Evolutionary conservation across 2,797 vertebrate species (phyloP).

Genomic region (Merluccius polli): DNA sequence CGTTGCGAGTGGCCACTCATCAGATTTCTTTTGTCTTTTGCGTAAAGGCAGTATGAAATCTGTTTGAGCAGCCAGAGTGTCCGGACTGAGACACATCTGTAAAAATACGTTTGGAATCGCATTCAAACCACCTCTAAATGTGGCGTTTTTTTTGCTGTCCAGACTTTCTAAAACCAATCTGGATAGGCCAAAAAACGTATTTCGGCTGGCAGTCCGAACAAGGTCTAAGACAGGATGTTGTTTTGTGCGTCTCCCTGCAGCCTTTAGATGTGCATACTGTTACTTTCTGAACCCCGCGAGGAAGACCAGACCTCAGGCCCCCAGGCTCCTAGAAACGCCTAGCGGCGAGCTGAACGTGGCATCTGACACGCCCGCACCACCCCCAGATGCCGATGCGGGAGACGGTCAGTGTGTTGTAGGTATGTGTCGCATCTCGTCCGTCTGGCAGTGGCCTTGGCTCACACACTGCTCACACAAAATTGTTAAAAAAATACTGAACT

Average conservation of each 20-base stretch:
- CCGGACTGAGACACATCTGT: too few species aligned
- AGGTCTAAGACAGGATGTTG: too few species aligned
- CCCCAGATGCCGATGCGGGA: conserved; percentile 50
- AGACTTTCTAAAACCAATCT: too few species aligned
- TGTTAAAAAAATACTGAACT: background rate
- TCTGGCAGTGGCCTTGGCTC: background rate
- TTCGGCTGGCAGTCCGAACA: too few species aligned
- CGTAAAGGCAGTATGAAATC: too few species aligned
- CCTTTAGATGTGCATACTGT: conserved; percentile 97
- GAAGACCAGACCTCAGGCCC: conserved; percentile 93
- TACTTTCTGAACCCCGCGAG: conserved; percentile 97
- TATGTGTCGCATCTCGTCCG: conserved; percentile 10
- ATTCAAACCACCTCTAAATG: too few species aligned
- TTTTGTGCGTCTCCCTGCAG: conserved; percentile 61
- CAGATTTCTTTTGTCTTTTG: too few species aligned
- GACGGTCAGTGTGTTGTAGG: conserved; percentile 48
- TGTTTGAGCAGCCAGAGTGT: too few species aligned
- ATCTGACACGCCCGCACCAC: conserved; percentile 42
- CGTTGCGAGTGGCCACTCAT: conserved; percentile 1
- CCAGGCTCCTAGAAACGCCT: conserved; percentile 81
- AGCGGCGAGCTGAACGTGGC: conserved; percentile 71
- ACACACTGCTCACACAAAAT: background rate
- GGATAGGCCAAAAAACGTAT: too few species aligned
- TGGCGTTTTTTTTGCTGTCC: too few species aligned
- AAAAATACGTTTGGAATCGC: too few species aligned